Evolutionary conservation across 2,113 vertebrate species (phyloP), one percentile per base, ranked within the genome.

Genomic region (Cettia cetti): DNA sequence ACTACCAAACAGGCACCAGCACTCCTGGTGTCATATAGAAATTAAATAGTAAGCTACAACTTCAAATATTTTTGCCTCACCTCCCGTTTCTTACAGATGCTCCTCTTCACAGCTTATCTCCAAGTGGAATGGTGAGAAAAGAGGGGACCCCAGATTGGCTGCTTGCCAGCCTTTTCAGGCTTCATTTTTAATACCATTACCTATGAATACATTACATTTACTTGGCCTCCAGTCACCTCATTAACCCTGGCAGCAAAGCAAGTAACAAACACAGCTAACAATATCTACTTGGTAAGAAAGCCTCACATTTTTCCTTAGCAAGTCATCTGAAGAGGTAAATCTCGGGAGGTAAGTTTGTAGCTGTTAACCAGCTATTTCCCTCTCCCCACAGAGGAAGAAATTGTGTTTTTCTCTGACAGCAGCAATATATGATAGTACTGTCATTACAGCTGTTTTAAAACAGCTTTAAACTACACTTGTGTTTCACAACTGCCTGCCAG

Each of bases 341-440:
- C 82, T 72, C 2, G 0, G 70, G 45, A 82, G 57, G 24, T 68
- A 69, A 68, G 69, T 74, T 31, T 60, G 37, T 42, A 74, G 75
- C 76, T 78, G 72, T 89, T 96, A 96, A 88, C 85, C 77, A 95
- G 88, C 76, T 81, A 93, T 80, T 95, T 82, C 79, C 76, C 64
- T 60, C 52, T 94, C 88, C 86, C 64, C n/a, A 68, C n/a, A 83
- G 76, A 89, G 60, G 53, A 89, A 84, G 52, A 93, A 93, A 92
- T 7, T 31, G 59, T 84, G 54, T 37, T 95, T 92, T 71, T 53
- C 84, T 95, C 72, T 82, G 82, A 93, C 92, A 89, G 76, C 90
- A 90, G 72, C 69, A 92, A 64, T 79, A 64, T 81, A 47, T n/a
- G 82, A 88, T 68, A 69, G 71, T 50, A 90, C 49, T 87, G 89